phyloP scores from a whole-genome alignment of 2,797 vertebrate species.

The Crenuchus spilurus region DNA sequence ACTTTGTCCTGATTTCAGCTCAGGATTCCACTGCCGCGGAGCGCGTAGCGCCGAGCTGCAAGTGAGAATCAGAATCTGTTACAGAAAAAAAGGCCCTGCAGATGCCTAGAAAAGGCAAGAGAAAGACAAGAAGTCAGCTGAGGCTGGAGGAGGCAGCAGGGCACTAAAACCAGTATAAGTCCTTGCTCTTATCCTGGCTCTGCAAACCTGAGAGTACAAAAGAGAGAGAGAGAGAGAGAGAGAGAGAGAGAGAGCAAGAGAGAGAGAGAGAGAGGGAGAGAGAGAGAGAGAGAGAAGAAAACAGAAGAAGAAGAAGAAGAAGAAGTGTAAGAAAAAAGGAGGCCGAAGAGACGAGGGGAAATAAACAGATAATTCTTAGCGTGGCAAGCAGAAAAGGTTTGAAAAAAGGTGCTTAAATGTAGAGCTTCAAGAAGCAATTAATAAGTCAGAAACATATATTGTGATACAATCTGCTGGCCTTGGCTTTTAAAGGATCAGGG shows the following conservation, averaged over 20 bases:
- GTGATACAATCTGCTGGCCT: neutral
- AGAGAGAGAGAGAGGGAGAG: conserved; percentile 38
- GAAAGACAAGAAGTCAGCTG: conserved; percentile 75
- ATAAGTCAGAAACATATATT: neutral
- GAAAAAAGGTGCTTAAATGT: conserved; percentile 27
- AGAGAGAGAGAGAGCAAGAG: conserved; percentile 62
- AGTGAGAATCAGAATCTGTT: conserved; percentile 93
- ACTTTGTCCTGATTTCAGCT: conserved; percentile 77
- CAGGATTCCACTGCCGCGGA: conserved; percentile 89
- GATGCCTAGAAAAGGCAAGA: conserved; percentile 72
- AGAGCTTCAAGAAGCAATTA: conserved; percentile 13
- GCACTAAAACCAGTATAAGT: conserved; percentile 97
- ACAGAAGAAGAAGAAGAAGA: conserved; percentile 54
- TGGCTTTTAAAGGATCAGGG: neutral
- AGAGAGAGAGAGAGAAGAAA: conserved; percentile 41
- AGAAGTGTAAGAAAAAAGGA: conserved; percentile 61
- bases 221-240: conserved; percentile 38
- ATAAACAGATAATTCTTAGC: conserved; percentile 39
- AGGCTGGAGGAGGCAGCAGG: conserved; percentile 67
- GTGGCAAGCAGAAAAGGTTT: conserved; percentile 44
- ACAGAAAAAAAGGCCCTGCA: conserved; percentile 78
- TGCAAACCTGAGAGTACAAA: conserved; percentile 88
- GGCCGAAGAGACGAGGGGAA: conserved; percentile 57
- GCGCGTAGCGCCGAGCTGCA: conserved; percentile 91
- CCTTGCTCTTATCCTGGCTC: conserved; percentile 96